Percentiles rank a stretch among this genome's conserved stretches.
Conservation (phyloP, 2,888 invertebrate species). For the Osedax frankpressi region DNA sequence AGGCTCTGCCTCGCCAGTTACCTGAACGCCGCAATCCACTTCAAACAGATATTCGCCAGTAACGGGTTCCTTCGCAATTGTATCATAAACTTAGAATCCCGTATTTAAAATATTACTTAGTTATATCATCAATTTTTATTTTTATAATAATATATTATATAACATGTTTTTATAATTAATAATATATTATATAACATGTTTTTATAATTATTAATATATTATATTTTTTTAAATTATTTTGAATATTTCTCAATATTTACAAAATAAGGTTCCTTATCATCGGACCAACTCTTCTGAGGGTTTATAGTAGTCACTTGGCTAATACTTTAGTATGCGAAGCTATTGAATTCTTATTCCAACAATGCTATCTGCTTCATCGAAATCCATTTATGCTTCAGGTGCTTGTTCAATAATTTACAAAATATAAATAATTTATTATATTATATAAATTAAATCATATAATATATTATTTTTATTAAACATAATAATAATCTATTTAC, state of each 20-base stretch:
- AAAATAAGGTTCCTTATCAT: slow-evolving; percentile 87
- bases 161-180: too few relatives aligned
- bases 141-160: too few relatives aligned
- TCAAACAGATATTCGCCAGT: slow-evolving; percentile 93
- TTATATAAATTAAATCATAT: too few relatives aligned
- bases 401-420: slow-evolving; percentile 2
- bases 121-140: too few relatives aligned
- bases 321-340: slow-evolving; percentile 86
- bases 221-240: too few relatives aligned
- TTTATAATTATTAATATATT: too few relatives aligned
- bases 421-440: not conserved
- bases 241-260: too few relatives aligned
- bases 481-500: not conserved
- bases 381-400: slow-evolving; percentile 89
- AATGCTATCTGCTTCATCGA: slow-evolving; percentile 91
- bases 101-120: too few relatives aligned
- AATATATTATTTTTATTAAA: too few relatives aligned
- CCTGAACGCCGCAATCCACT: slow-evolving; percentile 75
- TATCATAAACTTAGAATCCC: too few relatives aligned
- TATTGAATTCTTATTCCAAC: slow-evolving; percentile 92
- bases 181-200: too few relatives aligned
- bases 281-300: slow-evolving; percentile 88
- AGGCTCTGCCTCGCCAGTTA: slow-evolving; percentile 91
- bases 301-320: slow-evolving; percentile 93
- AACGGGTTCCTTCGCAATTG: slow-evolving; percentile 75